Evolutionary conservation across 2,113 vertebrate genomes (phyloP), one percentile per base, ranked within the genome.

Genomic region (Turnix velox): DNA sequence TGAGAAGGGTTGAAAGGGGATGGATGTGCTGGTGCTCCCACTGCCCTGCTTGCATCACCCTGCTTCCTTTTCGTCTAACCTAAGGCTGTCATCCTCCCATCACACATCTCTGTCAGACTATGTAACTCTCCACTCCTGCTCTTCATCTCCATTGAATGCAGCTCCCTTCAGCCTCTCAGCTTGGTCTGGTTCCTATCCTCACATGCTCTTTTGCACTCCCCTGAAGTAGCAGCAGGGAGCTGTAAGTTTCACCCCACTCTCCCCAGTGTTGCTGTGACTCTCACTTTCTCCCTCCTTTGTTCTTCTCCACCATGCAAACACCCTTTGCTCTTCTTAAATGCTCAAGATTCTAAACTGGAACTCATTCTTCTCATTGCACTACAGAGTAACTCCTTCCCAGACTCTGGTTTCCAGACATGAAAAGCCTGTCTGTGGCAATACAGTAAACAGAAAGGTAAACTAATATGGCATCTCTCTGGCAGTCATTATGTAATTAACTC

Each of bases 121-220:
- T 12, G 3, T 37, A 69, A 24, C 8, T 31, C 12, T 28, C 24
- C 1, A 0, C 27, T 68, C 11, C 48, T 3, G 1, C 7, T 86
- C 18, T 27, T 39, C 7, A 31, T 19, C 16, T 84, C 59, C 12
- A 31, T 23, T 22, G 6, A 10, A 17, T 25, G 22, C 33, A 58
- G 23, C 14, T 54, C 31, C 9, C 31, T 58, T 61, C 28, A 12
- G 12, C 37, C 31, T 5, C 22, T 0, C 2, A 35, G 24, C 17
- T 80, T 7, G 0, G 30, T 85, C 19, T 78, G 9, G 16, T 49
- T 75, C 25, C 14, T 23, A 27, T 83, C 58, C 43, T 86, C 30
- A 68, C 10, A 13, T 2, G 3, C 5, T 54, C 16, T 28, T 72
- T 67, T 33, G 39, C 9, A 40, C 52, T 79, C 7, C 9, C 4